Conservation (phyloP, 1,140 invertebrate species). For the Spodoptera litura region DNA sequence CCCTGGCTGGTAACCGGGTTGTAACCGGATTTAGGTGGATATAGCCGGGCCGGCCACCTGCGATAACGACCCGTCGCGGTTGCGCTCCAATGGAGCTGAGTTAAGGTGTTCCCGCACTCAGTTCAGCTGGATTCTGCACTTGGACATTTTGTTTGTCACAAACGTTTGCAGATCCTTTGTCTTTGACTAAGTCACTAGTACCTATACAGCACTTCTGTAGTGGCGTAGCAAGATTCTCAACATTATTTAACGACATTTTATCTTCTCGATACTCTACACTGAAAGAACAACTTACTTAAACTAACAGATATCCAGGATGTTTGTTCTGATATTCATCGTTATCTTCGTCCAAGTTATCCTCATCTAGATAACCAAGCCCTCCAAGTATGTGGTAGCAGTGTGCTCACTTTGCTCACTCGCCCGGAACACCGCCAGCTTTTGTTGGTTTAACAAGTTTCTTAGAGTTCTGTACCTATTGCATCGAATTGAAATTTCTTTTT, state of each 20-base stretch:
- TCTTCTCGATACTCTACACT: no score
- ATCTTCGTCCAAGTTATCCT: no score
- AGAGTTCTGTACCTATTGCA: constrained; percentile 17
- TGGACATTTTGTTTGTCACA: not conserved
- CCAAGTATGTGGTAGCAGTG: not conserved
- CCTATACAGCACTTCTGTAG: no score
- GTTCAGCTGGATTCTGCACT: constrained; percentile 36
- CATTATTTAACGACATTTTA: no score
- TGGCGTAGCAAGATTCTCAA: no score
- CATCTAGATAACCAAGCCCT: no score
- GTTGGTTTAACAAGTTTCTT: constrained; percentile 30
- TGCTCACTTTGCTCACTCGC: not conserved
- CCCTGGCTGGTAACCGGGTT: constrained; percentile 77
- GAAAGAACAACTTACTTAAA: no score
- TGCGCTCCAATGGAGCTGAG: constrained; percentile 48
- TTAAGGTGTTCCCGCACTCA: constrained; percentile 46
- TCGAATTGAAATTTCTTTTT: constrained; percentile 38
- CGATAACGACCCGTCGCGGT: constrained; percentile 70
- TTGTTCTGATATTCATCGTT: no score
- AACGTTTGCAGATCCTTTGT: not conserved
- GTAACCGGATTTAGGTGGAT: constrained; percentile 73
- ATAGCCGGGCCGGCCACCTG: constrained; percentile 76
- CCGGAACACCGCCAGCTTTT: constrained; percentile 2
- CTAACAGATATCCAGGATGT: no score
- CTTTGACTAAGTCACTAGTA: not conserved